Conservation (phyloP, 2,113 vertebrate genomes). For the Myotis davidii region DNA sequence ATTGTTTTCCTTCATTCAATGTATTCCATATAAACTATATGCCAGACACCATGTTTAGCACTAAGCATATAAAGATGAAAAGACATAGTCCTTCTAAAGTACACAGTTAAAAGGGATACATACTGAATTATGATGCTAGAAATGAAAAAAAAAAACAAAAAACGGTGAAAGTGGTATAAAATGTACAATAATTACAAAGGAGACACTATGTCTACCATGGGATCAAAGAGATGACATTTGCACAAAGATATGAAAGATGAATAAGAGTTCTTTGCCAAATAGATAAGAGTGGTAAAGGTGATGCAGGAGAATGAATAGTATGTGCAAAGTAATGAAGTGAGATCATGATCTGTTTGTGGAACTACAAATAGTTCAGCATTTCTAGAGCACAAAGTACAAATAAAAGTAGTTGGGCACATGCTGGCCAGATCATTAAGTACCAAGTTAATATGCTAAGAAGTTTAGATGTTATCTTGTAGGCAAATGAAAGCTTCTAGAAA, state of each 20-base stretch:
- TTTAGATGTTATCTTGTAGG: background rate
- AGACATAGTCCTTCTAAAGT: background rate
- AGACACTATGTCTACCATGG: background rate
- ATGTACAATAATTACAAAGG: conserved; percentile 26
- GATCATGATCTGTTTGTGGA: background rate
- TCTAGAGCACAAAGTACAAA: conserved; percentile 28
- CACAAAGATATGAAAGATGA: conserved; percentile 14
- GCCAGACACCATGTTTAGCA: background rate
- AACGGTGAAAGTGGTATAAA: background rate
- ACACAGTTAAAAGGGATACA: background rate
- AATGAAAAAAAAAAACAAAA: conserved; percentile 23
- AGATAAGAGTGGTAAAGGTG: background rate
- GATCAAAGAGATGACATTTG: background rate
- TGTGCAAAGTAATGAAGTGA: background rate
- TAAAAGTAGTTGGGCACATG: background rate
- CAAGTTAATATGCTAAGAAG: background rate
- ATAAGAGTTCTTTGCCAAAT: background rate
- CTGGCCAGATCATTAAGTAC: background rate
- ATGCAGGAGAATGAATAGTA: background rate
- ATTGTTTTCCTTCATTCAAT: conserved; percentile 28
- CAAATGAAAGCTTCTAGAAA: background rate
- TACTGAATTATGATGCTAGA: background rate
- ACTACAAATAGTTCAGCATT: conserved; percentile 3
- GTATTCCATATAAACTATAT: background rate
- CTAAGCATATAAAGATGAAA: conserved; percentile 45